Percentiles rank a stretch among this genome's conserved stretches.
phyloP scores from a whole-genome alignment of 1,140 invertebrate genomes.

The Dufourea novaeangliae region DNA sequence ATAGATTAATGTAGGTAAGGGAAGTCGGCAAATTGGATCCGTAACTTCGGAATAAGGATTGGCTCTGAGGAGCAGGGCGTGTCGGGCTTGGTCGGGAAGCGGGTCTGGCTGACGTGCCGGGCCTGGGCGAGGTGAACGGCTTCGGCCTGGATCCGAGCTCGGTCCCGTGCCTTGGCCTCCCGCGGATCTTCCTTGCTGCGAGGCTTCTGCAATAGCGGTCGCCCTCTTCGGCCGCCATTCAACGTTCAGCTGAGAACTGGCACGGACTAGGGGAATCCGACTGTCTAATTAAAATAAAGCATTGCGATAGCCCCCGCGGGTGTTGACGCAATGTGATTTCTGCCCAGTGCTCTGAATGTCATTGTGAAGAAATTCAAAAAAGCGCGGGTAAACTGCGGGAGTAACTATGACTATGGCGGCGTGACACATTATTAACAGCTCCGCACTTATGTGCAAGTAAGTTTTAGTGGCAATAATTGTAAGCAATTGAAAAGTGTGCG shows the following conservation, averaged over 20 bases:
- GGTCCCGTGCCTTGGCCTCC: too few species aligned
- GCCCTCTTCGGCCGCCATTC: slow-evolving; percentile 49
- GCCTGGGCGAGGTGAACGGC: slow-evolving; percentile 71
- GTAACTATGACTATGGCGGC: too few species aligned
- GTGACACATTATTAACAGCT: too few species aligned
- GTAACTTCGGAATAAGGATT: slow-evolving; percentile 91
- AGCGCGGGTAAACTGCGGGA: too few species aligned
- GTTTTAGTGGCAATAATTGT: too few species aligned
- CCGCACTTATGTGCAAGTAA: too few species aligned
- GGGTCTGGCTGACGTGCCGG: slow-evolving; percentile 76
- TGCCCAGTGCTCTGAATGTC: slow-evolving; percentile 90
- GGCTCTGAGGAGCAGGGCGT: slow-evolving; percentile 87
- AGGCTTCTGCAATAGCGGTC: too few species aligned
- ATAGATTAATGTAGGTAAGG: slow-evolving; percentile 95
- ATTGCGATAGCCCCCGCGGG: slow-evolving; percentile 68
- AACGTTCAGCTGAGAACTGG: slow-evolving; percentile 48
- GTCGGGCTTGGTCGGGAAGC: slow-evolving; percentile 83
- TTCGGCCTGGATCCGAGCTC: too few species aligned
- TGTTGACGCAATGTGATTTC: slow-evolving; percentile 88
- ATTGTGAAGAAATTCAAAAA: slow-evolving; percentile 86
- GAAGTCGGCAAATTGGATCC: slow-evolving; percentile 92
- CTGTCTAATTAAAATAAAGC: slow-evolving; percentile 55
- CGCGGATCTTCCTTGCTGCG: too few species aligned
- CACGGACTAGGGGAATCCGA: slow-evolving; percentile 80
- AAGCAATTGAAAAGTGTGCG: too few species aligned